Evolutionary conservation across 2,888 invertebrate genomes (phyloP).

Genomic region (Synergus gifuensis): DNA sequence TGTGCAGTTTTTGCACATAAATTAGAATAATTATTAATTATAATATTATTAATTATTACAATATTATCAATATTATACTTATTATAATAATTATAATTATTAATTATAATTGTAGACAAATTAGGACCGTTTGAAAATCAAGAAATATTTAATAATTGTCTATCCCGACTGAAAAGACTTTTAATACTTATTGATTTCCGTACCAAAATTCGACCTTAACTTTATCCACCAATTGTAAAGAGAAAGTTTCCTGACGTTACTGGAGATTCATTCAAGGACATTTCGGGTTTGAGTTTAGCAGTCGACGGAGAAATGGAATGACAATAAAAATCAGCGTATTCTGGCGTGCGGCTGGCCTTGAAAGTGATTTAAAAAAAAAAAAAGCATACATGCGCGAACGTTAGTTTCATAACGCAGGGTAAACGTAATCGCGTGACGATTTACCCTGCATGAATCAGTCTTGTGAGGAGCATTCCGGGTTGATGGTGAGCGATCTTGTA

Average conservation of each 20-base stretch:
- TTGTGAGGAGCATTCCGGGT: slow-evolving; percentile 54
- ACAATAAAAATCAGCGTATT: slow-evolving; percentile 40
- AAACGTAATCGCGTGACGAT: slow-evolving; percentile 58
- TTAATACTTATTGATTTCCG: too few species aligned
- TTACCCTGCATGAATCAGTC: slow-evolving; percentile 66
- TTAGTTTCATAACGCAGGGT: slow-evolving; percentile 44
- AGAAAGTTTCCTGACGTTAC: slow-evolving; percentile 43
- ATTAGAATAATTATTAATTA: too few species aligned
- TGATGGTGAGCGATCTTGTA: slow-evolving; percentile 30
- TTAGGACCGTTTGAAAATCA: not conserved
- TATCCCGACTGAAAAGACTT: too few species aligned
- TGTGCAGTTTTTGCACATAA: not conserved
- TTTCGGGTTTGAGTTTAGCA: slow-evolving; percentile 48
- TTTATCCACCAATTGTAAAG: not conserved
- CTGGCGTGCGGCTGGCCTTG: slow-evolving; percentile 21
- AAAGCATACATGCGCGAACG: slow-evolving; percentile 41
- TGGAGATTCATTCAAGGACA: slow-evolving; percentile 30
- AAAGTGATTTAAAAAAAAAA: slow-evolving; percentile 28
- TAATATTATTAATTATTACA: too few species aligned
- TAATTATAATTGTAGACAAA: too few species aligned
- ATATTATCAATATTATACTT: too few species aligned
- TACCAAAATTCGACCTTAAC: not conserved
- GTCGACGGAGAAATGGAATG: slow-evolving; percentile 54
- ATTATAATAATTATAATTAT: too few species aligned
- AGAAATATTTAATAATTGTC: not conserved